Conservation (phyloP, 2,888 invertebrate genomes). For the Amphiduros pacificus region DNA sequence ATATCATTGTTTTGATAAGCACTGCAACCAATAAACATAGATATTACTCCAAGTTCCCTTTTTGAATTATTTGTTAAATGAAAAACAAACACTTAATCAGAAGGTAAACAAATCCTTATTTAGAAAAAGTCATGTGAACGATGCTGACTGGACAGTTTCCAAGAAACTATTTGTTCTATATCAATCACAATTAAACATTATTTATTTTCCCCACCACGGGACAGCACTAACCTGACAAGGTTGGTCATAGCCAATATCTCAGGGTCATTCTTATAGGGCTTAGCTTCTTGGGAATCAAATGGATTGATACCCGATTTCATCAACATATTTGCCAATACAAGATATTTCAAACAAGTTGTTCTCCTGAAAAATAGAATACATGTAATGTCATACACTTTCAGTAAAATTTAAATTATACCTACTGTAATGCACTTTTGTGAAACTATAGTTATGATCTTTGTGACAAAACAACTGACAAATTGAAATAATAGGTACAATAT, state of each 20-base stretch:
- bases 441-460: too few relatives aligned
- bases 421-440: neutral
- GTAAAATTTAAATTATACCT: neutral
- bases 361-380: constrained; percentile 61
- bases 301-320: constrained; percentile 99
- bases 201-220: too few relatives aligned
- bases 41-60: too few relatives aligned
- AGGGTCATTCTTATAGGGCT: constrained; percentile 98
- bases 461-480: too few relatives aligned
- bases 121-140: too few relatives aligned
- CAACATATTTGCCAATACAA: constrained; percentile 97
- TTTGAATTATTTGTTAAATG: too few relatives aligned
- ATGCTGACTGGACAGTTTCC: too few relatives aligned
- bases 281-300: constrained; percentile 99
- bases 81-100: too few relatives aligned
- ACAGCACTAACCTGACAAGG: constrained; percentile 74
- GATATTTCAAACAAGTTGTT: constrained; percentile 95
- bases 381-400: neutral
- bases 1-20: constrained; percentile 99
- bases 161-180: too few relatives aligned
- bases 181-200: too few relatives aligned
- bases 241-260: constrained; percentile 99
- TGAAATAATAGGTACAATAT: too few relatives aligned
- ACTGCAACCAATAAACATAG: constrained; percentile 61
- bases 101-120: too few relatives aligned